Base-by-base conservation (phyloP, 2,113 vertebrate genomes). In the Myrmophylax atrothorax region DNA sequence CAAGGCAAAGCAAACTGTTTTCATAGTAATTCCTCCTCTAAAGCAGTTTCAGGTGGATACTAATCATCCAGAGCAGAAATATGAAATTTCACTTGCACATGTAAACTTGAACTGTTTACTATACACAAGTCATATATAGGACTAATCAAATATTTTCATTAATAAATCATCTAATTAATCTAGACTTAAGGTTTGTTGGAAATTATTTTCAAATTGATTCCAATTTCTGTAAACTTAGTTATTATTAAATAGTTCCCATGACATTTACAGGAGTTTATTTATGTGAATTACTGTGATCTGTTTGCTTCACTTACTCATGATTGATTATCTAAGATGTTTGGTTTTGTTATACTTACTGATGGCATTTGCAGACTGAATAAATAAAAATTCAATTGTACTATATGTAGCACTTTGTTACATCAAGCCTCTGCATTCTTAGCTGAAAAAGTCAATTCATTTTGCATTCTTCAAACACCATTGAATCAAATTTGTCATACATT, bases 241-340 rank as follows among this genome's bases (percentile, higher is more conserved):
- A 35, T 83, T 90, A 50, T 77, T 87, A 80, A 22, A 38, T 24
- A 29, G 15, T 70, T 73, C 63, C 35, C 35, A 78, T 14, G 80
- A 59, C 8, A 77, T 70, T 55, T 12, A 29, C 53, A 8, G 33
- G 74, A 86, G 31, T 44, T 94, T 86, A 53, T 80, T 93, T 88
- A 37, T 58, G 33, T 70, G 72, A 63, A 73, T 88, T 88, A 59
- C 38, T 70, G 22, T 78, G 35, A 81, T 74, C 23, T 80, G 19
- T 66, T 96, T 85, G 23, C 19, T 93, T 93, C 28, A 77, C 3
- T 88, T 93, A 80, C 88, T 95, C 72, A 74, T 76, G 75, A 88
- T 63, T 85, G 67, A 77, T 90, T 84, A 77, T 73, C 50, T 64
- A 79, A 80, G 31, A 23, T 84, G 26, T 81, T 88, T 74, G 42